Base-by-base conservation (phyloP, 1,140 invertebrate species). In the Brachionus asplanchnoidis region DNA sequence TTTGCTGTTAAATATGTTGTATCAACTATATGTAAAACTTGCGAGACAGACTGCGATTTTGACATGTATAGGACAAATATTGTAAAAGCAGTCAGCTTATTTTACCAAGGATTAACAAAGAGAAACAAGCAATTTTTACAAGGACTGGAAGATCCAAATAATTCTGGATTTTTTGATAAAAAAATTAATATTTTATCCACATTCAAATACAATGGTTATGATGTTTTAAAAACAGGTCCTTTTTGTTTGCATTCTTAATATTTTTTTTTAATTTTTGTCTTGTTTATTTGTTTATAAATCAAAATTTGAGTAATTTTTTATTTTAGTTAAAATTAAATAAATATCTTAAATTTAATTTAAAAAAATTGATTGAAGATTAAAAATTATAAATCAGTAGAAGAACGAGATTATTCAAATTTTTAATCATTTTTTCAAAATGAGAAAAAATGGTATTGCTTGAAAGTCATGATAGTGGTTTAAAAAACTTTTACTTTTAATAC, bases 21-120 rank as follows among this genome's bases (percentile, higher is more conserved):
- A 44, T 60, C 50, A 42, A 20, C 32, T 14, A 82, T 82, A 3
- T 82, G 79, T 28, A 40, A 28, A 46, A 42, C 32, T n/a, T 82
- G 79, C 17, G 50, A 82, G 36, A 65, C n/a, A 3, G n/a, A 82
- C 26, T 82, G 79, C 8, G 50, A 82, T 44, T 82, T 42, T 42
- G 36, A 14, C 12, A 23, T 68, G 53, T 82, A 82, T 40, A 60
- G 79, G 65, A 50, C 73, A 26, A 77, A 77, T 77, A n/a, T 77
- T 50, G 73, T 50, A n/a, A 46, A 28, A 50, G 73, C 73, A 5
- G 9, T 77, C 3, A 46, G 20, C 1, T 77, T 77, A 50, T 77
- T 77, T 77, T 77, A 50, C 12, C 46, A 77, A 26, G 73, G 73
- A 50, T 17, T 77, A 20, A 50, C 17, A 26, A 9, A 50, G 1